These are phyloP conservation scores for Amphiprion ocellaris DNA, from an alignment of 2,113 vertebrate genomes.

Conservation along the genomic window DNA sequence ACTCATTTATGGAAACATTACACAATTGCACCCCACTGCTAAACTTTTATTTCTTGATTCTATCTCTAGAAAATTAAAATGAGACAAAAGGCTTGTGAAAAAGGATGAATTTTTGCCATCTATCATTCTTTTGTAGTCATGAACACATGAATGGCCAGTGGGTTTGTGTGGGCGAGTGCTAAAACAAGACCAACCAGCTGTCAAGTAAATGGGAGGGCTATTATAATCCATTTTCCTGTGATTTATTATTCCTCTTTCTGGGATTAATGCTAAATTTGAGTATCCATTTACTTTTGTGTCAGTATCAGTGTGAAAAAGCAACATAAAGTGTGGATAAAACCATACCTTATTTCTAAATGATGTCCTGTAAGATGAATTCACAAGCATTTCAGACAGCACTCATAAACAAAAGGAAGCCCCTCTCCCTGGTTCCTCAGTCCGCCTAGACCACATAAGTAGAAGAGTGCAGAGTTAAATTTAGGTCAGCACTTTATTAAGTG, in stretches of 20 bases:
- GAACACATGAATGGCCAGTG: not conserved
- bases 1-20: not conserved
- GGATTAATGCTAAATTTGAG: slow-evolving; percentile 5
- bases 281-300: slow-evolving; percentile 5
- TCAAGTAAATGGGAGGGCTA: not conserved
- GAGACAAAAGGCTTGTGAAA: not conserved
- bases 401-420: slow-evolving; percentile 30
- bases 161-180: not conserved
- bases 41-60: not conserved
- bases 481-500: slow-evolving; percentile 81
- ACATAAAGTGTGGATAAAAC: not conserved
- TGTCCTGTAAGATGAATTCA: slow-evolving; percentile 27
- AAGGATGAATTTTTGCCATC: not conserved
- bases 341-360: slow-evolving; percentile 6
- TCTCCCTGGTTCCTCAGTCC: slow-evolving; percentile 21
- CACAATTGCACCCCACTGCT: not conserved
- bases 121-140: not conserved
- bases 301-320: not conserved
- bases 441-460: slow-evolving; percentile 43
- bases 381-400: slow-evolving; percentile 16
- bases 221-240: not conserved
- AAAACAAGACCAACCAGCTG: not conserved
- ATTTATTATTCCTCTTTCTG: not conserved
- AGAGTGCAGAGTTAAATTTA: slow-evolving; percentile 73
- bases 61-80: not conserved